Evolutionary conservation across 2,797 vertebrate species (phyloP).

Genomic region (Psittacula derbiana): DNA sequence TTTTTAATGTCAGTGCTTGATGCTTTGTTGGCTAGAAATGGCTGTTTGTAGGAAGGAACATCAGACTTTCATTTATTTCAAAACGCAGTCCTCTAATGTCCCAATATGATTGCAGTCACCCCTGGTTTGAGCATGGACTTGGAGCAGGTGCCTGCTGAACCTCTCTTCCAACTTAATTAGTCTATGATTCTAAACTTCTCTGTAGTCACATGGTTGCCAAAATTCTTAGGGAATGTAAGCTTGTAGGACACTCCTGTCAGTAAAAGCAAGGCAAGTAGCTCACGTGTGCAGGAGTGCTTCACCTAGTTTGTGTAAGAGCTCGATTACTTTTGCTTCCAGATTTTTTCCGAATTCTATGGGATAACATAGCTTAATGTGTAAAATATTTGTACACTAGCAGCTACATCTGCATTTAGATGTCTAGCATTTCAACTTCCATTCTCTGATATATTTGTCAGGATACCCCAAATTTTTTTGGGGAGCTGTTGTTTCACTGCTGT

Average conservation of each 20-base stretch:
- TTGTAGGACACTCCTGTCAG: neutral
- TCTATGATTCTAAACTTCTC: neutral
- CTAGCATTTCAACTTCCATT: fast-evolving
- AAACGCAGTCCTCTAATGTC: neutral
- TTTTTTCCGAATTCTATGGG: neutral
- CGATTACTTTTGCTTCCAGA: neutral
- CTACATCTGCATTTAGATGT: neutral
- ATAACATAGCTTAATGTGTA: neutral
- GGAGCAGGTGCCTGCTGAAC: neutral
- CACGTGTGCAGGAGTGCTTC: neutral
- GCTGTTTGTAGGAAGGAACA: neutral
- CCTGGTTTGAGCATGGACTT: neutral
- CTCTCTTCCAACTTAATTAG: neutral
- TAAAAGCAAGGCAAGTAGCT: neutral
- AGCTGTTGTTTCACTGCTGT: neutral
- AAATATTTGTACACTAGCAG: fast-evolving
- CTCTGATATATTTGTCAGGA: neutral
- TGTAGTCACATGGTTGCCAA: neutral
- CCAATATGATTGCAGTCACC: neutral
- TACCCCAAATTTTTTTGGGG: fast-evolving
- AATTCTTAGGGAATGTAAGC: neutral
- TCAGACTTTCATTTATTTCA: neutral
- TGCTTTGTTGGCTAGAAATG: neutral
- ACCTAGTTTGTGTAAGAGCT: neutral
- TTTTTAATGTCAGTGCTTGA: neutral